Evolutionary conservation across 2,888 invertebrate genomes (phyloP).

Genomic region (Selenia dentaria): DNA sequence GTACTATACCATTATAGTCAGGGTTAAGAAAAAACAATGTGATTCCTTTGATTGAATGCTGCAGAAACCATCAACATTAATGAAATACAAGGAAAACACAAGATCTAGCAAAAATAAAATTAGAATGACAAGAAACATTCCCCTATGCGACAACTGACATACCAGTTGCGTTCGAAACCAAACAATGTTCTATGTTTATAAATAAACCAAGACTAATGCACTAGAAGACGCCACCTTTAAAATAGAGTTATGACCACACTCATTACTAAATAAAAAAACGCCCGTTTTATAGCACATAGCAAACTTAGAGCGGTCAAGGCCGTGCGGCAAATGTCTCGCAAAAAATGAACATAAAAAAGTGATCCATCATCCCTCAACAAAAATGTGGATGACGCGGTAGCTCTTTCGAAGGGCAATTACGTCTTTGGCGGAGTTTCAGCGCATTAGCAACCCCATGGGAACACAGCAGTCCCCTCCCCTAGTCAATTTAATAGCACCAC

Average conservation of each 20-base stretch:
- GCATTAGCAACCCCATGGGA: constrained; percentile 58
- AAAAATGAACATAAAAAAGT: constrained; percentile 33
- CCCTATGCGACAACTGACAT: constrained; percentile 21
- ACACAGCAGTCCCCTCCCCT: constrained; percentile 40
- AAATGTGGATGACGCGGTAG: constrained; percentile 35
- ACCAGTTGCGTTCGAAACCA: constrained; percentile 20
- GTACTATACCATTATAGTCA: too few species aligned
- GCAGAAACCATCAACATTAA: too few species aligned
- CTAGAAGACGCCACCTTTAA: constrained; percentile 14
- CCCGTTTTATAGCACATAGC: constrained; percentile 19
- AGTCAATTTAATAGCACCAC: constrained; percentile 38
- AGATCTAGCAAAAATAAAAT: constrained; percentile 19
- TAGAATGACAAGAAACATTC: constrained; percentile 21
- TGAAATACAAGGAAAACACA: constrained; percentile 18
- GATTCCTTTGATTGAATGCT: too few species aligned
- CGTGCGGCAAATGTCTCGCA: constrained; percentile 25
- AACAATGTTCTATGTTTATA: constrained; percentile 19
- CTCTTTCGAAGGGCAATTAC: constrained; percentile 51
- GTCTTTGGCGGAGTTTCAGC: constrained; percentile 52
- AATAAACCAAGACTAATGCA: constrained; percentile 11
- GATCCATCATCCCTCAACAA: constrained; percentile 43
- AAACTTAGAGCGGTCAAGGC: constrained; percentile 38
- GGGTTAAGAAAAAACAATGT: too few species aligned
- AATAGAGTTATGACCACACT: constrained; percentile 11
- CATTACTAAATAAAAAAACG: constrained; percentile 13